Conservation (phyloP, 2,113 vertebrate species). For the Pedionomus torquatus region DNA sequence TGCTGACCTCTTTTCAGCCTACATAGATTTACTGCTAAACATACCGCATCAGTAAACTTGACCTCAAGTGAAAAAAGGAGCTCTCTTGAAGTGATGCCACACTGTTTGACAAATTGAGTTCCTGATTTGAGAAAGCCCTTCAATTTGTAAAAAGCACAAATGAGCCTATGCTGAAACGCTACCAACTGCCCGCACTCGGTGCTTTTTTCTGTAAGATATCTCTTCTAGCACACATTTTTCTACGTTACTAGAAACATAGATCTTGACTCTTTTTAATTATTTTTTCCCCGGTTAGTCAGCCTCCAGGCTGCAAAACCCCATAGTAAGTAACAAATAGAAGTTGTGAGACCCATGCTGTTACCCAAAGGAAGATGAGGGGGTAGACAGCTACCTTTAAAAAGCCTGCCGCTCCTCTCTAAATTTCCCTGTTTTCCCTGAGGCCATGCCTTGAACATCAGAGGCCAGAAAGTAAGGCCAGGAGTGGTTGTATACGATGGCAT, state of each 20-base stretch:
- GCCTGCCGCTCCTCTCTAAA: neutral
- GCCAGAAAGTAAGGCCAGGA: neutral
- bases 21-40: neutral
- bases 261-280: neutral
- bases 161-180: neutral
- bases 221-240: neutral
- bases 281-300: neutral
- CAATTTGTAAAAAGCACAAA: neutral
- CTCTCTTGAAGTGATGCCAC: neutral
- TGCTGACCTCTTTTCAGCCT: neutral
- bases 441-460: slow-evolving; percentile 42
- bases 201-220: neutral
- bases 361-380: neutral
- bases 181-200: neutral
- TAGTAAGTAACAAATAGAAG: neutral
- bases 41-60: neutral
- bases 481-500: neutral
- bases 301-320: neutral
- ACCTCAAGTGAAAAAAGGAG: neutral
- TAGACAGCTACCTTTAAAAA: slow-evolving; percentile 14
- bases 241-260: neutral
- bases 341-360: neutral
- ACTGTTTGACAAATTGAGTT: neutral
- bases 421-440: slow-evolving; percentile 46
- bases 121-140: neutral